Evolutionary conservation across 2,113 vertebrate species (phyloP).

Genomic region (Cebidichthys violaceus): DNA sequence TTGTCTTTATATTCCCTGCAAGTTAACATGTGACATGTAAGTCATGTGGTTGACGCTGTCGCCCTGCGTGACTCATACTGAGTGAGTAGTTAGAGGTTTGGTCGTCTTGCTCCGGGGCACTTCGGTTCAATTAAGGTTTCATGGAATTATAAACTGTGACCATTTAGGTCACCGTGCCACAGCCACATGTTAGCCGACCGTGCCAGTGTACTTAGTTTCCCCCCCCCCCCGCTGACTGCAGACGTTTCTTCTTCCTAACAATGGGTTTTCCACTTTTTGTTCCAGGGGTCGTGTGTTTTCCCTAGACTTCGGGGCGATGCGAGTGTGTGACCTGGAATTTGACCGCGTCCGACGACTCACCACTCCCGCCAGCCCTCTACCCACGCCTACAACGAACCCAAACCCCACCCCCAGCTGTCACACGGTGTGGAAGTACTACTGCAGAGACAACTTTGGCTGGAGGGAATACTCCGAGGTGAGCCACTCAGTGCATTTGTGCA

Average conservation of each 20-base stretch:
- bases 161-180: conserved; percentile 51
- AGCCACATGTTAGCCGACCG: neutral
- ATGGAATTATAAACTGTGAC: conserved; percentile 56
- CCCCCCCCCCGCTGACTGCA: neutral
- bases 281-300: conserved; percentile 92
- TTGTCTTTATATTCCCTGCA: neutral
- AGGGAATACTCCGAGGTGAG: conserved; percentile 98
- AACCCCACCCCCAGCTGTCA: conserved; percentile 88
- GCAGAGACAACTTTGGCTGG: conserved; percentile 99
- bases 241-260: neutral
- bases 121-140: conserved; percentile 50
- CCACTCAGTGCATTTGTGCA: conserved; percentile 61
- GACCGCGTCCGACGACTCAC: conserved; percentile 92
- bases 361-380: conserved; percentile 86
- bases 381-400: conserved; percentile 81
- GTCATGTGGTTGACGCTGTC: conserved; percentile 25
- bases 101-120: conserved; percentile 49
- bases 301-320: conserved; percentile 92
- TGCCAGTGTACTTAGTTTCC: conserved; percentile 1
- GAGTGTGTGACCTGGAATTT: conserved; percentile 92
- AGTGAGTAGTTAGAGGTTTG: conserved; percentile 47
- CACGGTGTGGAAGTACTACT: conserved; percentile 98
- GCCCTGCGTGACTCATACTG: conserved; percentile 46
- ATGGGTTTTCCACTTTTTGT: conserved; percentile 28
- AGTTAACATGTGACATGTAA: neutral